Percentiles rank a stretch among this genome's conserved stretches.
Conservation (phyloP, 2,888 invertebrate species). For the Teinopalpus imperialis region DNA sequence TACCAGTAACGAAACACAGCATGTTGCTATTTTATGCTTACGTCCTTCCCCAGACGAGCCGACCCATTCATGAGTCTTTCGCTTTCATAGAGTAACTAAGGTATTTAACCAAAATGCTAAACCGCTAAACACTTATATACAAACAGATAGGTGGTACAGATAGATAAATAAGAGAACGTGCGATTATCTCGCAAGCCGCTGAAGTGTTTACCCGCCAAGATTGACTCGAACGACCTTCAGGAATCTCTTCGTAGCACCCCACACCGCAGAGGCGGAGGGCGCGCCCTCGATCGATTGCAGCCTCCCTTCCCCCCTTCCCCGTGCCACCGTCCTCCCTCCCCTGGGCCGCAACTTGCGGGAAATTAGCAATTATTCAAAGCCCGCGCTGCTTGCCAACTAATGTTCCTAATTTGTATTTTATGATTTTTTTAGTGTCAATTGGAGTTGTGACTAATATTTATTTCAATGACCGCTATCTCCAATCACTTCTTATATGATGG, state of each 20-base stretch:
- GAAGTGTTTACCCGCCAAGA: conserved; percentile 1
- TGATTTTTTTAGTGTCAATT: neutral
- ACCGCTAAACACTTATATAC: too few relatives aligned
- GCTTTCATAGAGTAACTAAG: too few relatives aligned
- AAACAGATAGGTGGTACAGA: too few relatives aligned
- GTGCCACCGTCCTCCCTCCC: neutral
- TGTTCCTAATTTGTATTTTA: neutral
- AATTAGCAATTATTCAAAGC: conserved; percentile 23
- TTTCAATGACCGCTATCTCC: too few relatives aligned
- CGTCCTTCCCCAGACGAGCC: too few relatives aligned
- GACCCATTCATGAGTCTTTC: too few relatives aligned
- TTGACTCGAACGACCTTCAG: conserved; percentile 16
- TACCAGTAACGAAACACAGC: too few relatives aligned
- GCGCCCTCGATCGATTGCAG: conserved; percentile 19
- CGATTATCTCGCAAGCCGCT: too few relatives aligned
- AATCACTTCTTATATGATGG: too few relatives aligned
- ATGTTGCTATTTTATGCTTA: too few relatives aligned
- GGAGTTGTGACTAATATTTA: neutral
- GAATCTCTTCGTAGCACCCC: conserved; percentile 1
- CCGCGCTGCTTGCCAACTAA: neutral
- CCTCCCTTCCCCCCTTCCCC: neutral
- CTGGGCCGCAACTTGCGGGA: conserved; percentile 1
- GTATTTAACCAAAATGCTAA: too few relatives aligned
- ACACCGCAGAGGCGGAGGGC: neutral
- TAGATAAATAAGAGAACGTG: too few relatives aligned